Percentiles rank a stretch among this genome's conserved stretches.
Evolutionary conservation across 2,113 vertebrate genomes (phyloP).

Genomic region (Ursus arctos): DNA sequence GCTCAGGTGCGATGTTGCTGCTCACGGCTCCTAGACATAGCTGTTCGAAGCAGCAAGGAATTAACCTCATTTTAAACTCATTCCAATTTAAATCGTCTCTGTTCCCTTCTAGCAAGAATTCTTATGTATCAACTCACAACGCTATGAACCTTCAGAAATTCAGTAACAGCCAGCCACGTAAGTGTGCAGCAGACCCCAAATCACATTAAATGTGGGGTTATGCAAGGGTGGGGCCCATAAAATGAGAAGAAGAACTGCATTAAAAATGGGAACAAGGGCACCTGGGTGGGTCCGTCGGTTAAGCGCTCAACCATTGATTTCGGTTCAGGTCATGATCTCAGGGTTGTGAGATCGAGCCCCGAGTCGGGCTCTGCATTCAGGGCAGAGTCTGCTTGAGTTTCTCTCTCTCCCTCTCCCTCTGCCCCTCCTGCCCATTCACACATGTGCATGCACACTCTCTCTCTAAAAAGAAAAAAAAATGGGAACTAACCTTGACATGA

Average conservation of each 20-base stretch:
- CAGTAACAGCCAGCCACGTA: background rate
- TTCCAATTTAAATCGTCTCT: background rate
- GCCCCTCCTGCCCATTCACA: background rate
- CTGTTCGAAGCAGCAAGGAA: background rate
- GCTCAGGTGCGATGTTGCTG: background rate
- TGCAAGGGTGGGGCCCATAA: accelerated
- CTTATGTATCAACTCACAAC: background rate
- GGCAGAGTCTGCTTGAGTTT: background rate
- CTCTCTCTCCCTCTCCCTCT: background rate
- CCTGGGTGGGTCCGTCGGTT: background rate
- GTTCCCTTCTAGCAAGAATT: background rate
- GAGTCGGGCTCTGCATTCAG: accelerated
- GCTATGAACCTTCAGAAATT: background rate
- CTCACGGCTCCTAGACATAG: background rate
- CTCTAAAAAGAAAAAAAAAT: background rate
- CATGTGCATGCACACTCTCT: background rate
- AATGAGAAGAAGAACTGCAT: accelerated
- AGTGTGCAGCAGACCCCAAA: background rate
- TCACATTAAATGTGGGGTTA: background rate
- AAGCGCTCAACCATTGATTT: background rate
- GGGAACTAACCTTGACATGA: accelerated
- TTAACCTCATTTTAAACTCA: background rate
- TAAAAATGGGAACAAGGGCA: background rate
- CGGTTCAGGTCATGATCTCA: background rate
- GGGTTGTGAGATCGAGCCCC: background rate